Percentiles rank a stretch among this genome's conserved stretches.
Conservation (phyloP, 37 sponge, comb jelly and placozoan species). For the Crambe crambe region DNA sequence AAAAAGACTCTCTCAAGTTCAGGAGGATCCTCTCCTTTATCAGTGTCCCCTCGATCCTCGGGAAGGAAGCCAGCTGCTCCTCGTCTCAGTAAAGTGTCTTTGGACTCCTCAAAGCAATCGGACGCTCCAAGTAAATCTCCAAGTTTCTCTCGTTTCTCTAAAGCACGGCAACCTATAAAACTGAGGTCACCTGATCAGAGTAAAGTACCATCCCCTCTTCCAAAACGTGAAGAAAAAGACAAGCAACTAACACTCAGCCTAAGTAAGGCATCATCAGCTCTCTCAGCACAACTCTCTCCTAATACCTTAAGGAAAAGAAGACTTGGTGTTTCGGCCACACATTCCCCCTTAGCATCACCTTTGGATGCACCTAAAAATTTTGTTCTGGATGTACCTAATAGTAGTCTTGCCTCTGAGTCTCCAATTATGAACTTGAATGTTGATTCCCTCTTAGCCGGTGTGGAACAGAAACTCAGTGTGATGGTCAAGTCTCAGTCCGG, state of each 20-base stretch:
- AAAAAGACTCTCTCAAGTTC: background rate
- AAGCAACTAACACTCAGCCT: background rate
- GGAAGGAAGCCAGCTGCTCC: background rate
- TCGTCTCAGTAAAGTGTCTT: background rate
- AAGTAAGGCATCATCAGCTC: background rate
- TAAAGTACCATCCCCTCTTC: background rate
- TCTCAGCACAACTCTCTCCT: background rate
- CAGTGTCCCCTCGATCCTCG: background rate
- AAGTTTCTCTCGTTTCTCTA: conserved; percentile 16
- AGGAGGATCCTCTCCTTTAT: background rate
- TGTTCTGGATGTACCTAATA: background rate
- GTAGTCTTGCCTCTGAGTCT: background rate
- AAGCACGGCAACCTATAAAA: background rate
- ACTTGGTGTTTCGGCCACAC: background rate
- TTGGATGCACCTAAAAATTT: background rate
- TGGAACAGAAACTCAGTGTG: background rate
- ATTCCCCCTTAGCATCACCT: background rate
- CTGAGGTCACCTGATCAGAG: conserved; percentile 10
- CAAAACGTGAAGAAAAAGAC: background rate
- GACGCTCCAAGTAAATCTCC: background rate
- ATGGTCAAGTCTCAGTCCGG: background rate
- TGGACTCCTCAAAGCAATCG: background rate
- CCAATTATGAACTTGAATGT: background rate
- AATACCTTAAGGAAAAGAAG: background rate
- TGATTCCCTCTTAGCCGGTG: background rate